Percentiles rank a stretch among this genome's conserved stretches.
Evolutionary conservation across 2,113 vertebrate species (phyloP).

Genomic region (Noturus placidus): DNA sequence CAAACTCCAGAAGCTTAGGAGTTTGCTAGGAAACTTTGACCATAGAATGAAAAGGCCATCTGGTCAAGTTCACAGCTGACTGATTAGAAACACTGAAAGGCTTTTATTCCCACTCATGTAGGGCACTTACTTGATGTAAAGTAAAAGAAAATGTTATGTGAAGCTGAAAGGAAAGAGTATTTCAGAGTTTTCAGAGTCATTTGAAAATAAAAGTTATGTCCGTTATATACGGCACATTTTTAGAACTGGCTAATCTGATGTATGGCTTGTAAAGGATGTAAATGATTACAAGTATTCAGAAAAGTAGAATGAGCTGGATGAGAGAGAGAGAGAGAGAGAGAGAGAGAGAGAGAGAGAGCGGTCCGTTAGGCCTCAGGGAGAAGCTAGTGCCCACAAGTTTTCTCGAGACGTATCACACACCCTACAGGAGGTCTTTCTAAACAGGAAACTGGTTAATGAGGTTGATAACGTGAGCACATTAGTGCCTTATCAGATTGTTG

Average conservation of each 20-base stretch:
- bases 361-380: background rate
- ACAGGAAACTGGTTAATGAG: conserved; percentile 62
- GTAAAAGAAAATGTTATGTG: conserved; percentile 29
- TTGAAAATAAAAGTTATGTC: background rate
- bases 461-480: conserved; percentile 51
- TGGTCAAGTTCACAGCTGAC: conserved; percentile 50
- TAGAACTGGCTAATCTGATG: background rate
- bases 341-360: background rate
- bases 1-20: conserved; percentile 38
- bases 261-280: background rate
- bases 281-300: background rate
- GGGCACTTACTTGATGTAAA: conserved; percentile 45
- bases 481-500: conserved; percentile 62
- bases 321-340: too few relatives aligned
- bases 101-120: conserved; percentile 42
- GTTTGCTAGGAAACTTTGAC: conserved; percentile 39
- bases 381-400: background rate
- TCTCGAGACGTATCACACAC: conserved; percentile 31
- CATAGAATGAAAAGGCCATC: conserved; percentile 44
- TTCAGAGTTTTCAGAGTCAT: background rate
- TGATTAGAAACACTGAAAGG: conserved; percentile 59
- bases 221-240: background rate
- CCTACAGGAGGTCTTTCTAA: conserved; percentile 46
- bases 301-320: background rate
- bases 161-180: background rate